A percentile compares a stretch with the other conserved stretches of the same genome.
Conservation (phyloP, 64 coral and sea anemone species). For the Pocillopora damicornis region DNA sequence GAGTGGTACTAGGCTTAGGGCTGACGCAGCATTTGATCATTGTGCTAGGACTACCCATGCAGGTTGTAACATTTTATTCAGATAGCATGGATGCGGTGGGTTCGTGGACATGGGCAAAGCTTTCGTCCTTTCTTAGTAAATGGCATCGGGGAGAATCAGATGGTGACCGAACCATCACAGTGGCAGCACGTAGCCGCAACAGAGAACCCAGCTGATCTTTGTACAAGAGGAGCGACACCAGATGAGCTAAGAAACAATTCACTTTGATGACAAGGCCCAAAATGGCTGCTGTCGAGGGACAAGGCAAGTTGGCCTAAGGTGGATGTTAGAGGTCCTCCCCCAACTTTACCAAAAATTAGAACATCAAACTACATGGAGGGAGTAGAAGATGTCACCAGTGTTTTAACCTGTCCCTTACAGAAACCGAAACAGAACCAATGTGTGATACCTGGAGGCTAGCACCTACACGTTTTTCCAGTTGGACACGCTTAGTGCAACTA, state of each 20-base stretch:
- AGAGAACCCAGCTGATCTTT: constrained; percentile 49
- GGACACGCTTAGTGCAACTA: constrained; percentile 50
- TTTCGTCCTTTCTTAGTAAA: constrained; percentile 59
- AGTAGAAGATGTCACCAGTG: constrained; percentile 3
- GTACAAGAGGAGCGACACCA: constrained; percentile 32
- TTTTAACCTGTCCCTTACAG: constrained; percentile 12
- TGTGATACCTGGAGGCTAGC: constrained; percentile 11
- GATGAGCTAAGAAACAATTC: neutral
- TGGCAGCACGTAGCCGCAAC: constrained; percentile 44
- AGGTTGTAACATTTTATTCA: constrained; percentile 29
- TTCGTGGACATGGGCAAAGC: constrained; percentile 35
- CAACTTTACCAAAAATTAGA: neutral
- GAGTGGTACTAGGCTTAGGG: neutral
- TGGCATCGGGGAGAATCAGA: constrained; percentile 53
- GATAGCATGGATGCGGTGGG: constrained; percentile 66
- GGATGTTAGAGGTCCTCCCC: neutral
- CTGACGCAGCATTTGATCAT: neutral
- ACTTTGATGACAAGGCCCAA: constrained; percentile 52
- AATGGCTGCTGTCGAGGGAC: constrained; percentile 28
- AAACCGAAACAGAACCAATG: neutral
- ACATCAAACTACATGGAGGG: neutral
- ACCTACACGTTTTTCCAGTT: constrained; percentile 31
- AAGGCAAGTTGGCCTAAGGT: constrained; percentile 42
- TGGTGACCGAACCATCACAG: constrained; percentile 45
- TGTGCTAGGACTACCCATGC: constrained; percentile 7